A percentile compares a stretch with the other conserved stretches of the same genome.
Evolutionary conservation across 2,113 vertebrate species (phyloP).

Genomic region (Capra hircus): DNA sequence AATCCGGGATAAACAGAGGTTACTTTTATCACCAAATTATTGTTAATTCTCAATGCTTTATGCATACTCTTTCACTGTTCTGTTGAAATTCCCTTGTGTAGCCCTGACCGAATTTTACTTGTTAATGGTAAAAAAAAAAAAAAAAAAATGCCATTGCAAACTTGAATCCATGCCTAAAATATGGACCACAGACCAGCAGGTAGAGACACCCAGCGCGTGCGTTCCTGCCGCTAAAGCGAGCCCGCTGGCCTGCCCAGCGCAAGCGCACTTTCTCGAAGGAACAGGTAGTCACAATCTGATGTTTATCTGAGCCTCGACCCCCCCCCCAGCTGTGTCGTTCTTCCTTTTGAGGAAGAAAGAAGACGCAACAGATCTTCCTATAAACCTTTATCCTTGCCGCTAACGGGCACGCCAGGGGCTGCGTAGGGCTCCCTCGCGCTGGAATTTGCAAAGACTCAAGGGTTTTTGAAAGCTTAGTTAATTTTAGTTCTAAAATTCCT

Average conservation of each 20-base stretch:
- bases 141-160: too few relatives aligned
- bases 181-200: background rate
- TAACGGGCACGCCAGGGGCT: background rate
- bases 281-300: background rate
- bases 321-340: background rate
- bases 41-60: background rate
- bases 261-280: background rate
- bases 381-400: rapidly evolving
- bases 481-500: background rate
- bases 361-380: background rate
- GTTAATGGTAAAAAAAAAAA: background rate
- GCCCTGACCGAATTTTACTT: background rate
- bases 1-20: background rate
- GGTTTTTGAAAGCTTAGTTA: background rate
- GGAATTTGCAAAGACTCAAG: background rate
- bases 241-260: background rate
- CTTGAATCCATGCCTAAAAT: background rate
- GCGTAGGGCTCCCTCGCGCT: background rate
- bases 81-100: background rate
- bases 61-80: background rate
- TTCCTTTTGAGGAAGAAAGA: background rate
- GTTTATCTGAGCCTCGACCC: background rate
- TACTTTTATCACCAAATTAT: conserved; percentile 25
- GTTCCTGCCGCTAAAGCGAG: rapidly evolving
- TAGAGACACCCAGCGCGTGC: background rate